Base-by-base conservation (phyloP, 2,113 vertebrate genomes). In the Sylvicapra grimmia region DNA sequence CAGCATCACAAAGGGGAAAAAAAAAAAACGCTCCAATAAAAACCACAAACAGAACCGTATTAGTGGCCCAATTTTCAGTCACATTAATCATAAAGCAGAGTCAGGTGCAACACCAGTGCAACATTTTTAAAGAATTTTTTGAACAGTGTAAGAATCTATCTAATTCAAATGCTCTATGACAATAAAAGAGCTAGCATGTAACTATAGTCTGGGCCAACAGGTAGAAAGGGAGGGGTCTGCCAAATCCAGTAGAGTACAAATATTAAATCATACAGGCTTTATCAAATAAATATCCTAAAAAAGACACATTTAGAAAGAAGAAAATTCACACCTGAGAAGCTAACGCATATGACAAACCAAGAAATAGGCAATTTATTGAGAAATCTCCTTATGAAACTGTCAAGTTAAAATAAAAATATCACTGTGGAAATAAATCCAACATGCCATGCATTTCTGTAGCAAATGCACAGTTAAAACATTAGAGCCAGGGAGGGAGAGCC, bases 351-450 rank as follows among this genome's bases (percentile, higher is more conserved):
- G 29, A 88, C 40, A 95, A 90, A 95, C 80, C 25, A 91, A 31
- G 29, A 89, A 93, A 61, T 33, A 19, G 47, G 31, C 16, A 10
- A 86, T 86, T 92, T 92, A 80, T 3, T 92, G 44, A 97, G 47
- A 95, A 65, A 51, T 54, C 75, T 58, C 21, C 54, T 54, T 77
- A 87, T 15, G 49, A 72, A 11, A 58, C 1, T 61, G 29, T 53
- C 33, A 90, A 93, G 59, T 79, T 88, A 84, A 56, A 23, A 51
- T 3, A n/a, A 82, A 87, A 77, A 68, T 53, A 77, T 53, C 27
- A 59, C 31, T 88, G 95, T 36, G 87, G 63, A 90, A 96, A 86
- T 90, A 85, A 96, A 86, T 72, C 95, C 86, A 86, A 86, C 16
- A 72, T 23, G 44, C 58, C 23, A 44, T 49, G 31, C 31, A 54